A percentile compares a stretch with the other conserved stretches of the same genome.
Conservation (phyloP, 1,140 invertebrate species). For the Phymorhynchus buccinoides region DNA sequence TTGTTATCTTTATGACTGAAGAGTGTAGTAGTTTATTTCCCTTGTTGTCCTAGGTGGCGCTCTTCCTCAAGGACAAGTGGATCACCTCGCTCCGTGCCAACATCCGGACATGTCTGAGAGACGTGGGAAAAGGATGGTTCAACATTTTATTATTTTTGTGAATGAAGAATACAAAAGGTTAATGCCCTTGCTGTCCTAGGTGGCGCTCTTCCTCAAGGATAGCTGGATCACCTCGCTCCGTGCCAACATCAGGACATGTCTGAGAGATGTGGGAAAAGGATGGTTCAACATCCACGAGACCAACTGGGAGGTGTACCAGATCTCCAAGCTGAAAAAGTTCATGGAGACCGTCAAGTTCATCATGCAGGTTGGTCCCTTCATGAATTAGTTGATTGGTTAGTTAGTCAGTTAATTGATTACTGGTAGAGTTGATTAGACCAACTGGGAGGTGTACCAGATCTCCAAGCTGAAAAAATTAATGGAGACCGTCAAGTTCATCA, state of each 20-base stretch:
- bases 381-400: too few relatives aligned
- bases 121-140: conserved; percentile 86
- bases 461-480: conserved; percentile 84
- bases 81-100: conserved; percentile 79
- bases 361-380: conserved; percentile 87
- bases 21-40: too few relatives aligned
- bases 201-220: conserved; percentile 80
- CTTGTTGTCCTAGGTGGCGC: conserved; percentile 76
- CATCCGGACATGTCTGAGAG: conserved; percentile 80
- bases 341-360: conserved; percentile 81
- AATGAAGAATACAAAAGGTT: too few relatives aligned
- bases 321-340: conserved; percentile 83
- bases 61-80: conserved; percentile 82
- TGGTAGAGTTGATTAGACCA: conserved; percentile 79
- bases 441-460: conserved; percentile 81
- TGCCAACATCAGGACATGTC: conserved; percentile 79
- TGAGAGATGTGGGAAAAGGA: conserved; percentile 83
- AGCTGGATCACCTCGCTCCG: conserved; percentile 81
- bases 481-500: conserved; percentile 81
- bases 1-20: too few relatives aligned
- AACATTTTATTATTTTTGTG: too few relatives aligned
- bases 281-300: conserved; percentile 84
- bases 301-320: conserved; percentile 80
- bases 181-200: conserved; percentile 72
- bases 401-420: too few relatives aligned